Evolutionary conservation across 2,797 vertebrate species (phyloP).

Genomic region (Alca torda): DNA sequence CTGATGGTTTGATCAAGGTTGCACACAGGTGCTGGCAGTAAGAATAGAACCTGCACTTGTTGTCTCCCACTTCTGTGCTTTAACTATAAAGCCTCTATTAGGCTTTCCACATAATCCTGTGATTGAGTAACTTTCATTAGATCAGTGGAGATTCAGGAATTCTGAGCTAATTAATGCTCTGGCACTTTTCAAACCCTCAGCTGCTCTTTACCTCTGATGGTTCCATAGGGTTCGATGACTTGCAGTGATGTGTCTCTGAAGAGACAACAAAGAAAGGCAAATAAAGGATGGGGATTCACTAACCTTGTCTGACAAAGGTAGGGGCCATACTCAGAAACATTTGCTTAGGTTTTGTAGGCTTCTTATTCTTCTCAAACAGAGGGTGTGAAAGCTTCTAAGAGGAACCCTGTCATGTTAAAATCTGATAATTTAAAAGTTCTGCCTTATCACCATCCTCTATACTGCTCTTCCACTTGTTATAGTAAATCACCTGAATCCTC

Average conservation of each 20-base stretch:
- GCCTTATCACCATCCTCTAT: neutral
- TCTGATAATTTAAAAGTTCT: neutral
- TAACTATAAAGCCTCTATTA: neutral
- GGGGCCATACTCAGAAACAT: neutral
- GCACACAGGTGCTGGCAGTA: neutral
- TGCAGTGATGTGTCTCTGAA: constrained; percentile 30
- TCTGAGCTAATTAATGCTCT: constrained; percentile 58
- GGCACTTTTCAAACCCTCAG: constrained; percentile 27
- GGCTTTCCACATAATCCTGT: neutral
- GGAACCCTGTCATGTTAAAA: neutral
- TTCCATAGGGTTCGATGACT: neutral
- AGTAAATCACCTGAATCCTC: neutral
- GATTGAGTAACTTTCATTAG: constrained; percentile 42
- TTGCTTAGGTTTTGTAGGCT: constrained; percentile 25
- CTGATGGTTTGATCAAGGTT: constrained; percentile 12
- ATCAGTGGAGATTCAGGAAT: constrained; percentile 39
- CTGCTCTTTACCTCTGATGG: constrained; percentile 32
- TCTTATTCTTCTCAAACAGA: constrained; percentile 17
- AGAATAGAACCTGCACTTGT: neutral
- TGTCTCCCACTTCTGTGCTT: constrained; percentile 11
- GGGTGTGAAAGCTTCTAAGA: constrained; percentile 1
- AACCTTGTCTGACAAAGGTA: constrained; percentile 24
- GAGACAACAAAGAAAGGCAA: constrained; percentile 54
- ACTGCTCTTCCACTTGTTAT: neutral
- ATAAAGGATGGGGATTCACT: constrained; percentile 44